A percentile compares a stretch with the other conserved stretches of the same genome.
These are phyloP conservation scores for Serrognathus titanus DNA, from an alignment of 2,888 invertebrate species.

Conservation along the genomic window DNA sequence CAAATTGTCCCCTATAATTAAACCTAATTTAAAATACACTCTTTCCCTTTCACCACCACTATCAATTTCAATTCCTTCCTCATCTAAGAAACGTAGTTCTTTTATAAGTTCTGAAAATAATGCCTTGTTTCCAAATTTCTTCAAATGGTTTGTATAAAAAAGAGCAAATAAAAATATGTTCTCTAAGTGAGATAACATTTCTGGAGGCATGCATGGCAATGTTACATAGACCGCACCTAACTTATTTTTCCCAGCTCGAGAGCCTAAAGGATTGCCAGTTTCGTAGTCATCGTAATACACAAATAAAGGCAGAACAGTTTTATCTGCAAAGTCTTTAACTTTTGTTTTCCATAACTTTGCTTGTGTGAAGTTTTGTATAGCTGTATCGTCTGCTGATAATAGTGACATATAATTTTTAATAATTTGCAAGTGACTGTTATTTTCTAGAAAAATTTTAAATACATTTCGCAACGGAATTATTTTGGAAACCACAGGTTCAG, in stretches of 20 bases:
- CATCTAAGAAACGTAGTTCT: neutral
- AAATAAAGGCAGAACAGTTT: slow-evolving; percentile 19
- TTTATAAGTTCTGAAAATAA: neutral
- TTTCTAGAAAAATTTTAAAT: no score
- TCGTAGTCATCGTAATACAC: slow-evolving; percentile 30
- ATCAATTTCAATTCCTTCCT: neutral
- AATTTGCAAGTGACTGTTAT: no score
- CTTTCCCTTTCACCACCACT: neutral
- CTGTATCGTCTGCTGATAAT: no score
- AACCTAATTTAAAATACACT: neutral
- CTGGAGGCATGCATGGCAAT: neutral
- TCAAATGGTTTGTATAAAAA: slow-evolving; percentile 1
- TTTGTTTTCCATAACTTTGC: no score
- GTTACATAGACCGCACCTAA: slow-evolving; percentile 26
- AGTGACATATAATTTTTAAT: no score
- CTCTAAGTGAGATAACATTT: neutral
- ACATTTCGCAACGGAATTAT: no score
- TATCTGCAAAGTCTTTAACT: no score
- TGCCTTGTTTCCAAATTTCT: neutral
- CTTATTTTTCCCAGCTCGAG: slow-evolving; percentile 27
- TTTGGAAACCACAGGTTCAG: no score
- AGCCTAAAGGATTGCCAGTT: slow-evolving; percentile 25
- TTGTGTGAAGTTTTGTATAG: no score
- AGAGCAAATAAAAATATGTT: neutral
- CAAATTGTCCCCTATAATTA: slow-evolving; percentile 1